Evolutionary conservation across 1,140 invertebrate genomes (phyloP).

Genomic region (Nasonia longicornis): DNA sequence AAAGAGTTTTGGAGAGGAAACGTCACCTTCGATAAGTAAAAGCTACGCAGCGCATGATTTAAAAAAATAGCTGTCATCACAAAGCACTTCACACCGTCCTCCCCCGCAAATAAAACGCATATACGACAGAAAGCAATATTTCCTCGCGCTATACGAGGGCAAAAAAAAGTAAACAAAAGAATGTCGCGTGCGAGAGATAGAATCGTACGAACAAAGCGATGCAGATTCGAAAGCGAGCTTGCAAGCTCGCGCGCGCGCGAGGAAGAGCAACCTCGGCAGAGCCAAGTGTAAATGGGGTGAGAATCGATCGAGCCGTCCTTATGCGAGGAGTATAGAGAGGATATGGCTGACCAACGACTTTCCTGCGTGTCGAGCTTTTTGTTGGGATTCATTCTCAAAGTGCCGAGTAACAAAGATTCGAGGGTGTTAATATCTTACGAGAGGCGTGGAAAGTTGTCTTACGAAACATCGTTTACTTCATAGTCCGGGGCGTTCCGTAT

Average conservation of each 20-base stretch:
- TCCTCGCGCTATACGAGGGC: too few species aligned
- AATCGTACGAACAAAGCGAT: not conserved
- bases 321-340: not conserved
- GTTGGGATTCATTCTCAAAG: too few species aligned
- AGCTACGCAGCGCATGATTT: not conserved
- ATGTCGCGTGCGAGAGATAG: not conserved
- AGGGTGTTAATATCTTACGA: too few species aligned
- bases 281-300: constrained; percentile 37
- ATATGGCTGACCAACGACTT: not conserved
- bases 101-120: not conserved
- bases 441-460: too few species aligned
- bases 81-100: not conserved
- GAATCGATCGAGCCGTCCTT: constrained; percentile 44
- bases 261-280: too few species aligned
- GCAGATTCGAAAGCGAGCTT: constrained; percentile 19
- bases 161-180: not conserved
- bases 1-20: not conserved
- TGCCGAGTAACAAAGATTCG: too few species aligned
- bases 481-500: too few species aligned
- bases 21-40: not conserved
- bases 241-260: too few species aligned
- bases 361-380: not conserved
- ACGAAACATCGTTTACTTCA: too few species aligned
- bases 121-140: not conserved
- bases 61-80: not conserved